A percentile compares a stretch with the other conserved stretches of the same genome.
Evolutionary conservation across 2,888 invertebrate genomes (phyloP).

Genomic region (Malacosoma neustria): DNA sequence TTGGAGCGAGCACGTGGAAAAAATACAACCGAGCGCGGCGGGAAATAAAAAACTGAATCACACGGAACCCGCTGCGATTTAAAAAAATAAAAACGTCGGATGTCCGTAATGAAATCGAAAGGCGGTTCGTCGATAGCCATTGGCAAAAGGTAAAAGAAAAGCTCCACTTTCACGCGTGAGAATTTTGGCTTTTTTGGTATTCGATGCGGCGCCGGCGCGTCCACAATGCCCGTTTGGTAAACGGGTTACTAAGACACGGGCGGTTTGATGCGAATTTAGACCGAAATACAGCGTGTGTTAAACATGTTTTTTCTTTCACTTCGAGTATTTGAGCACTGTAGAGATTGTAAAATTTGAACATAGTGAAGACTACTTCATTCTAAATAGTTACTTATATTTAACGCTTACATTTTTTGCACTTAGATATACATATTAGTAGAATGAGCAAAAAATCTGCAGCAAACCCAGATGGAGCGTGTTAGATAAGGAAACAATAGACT

Average conservation of each 20-base stretch:
- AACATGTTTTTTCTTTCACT: no score
- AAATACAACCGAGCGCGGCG: constrained; percentile 54
- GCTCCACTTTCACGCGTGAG: constrained; percentile 70
- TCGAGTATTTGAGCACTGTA: no score
- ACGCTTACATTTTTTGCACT: no score
- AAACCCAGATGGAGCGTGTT: no score
- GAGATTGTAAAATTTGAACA: no score
- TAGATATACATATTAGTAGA: no score
- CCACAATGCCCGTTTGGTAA: constrained; percentile 27
- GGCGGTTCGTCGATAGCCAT: constrained; percentile 72
- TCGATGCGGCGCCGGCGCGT: constrained; percentile 25
- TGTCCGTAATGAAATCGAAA: constrained; percentile 75
- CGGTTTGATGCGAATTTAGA: background rate
- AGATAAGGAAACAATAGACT: no score
- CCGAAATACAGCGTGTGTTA: no score
- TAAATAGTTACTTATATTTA: no score
- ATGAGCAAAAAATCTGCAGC: no score
- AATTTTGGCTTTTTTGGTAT: constrained; percentile 62
- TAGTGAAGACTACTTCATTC: no score
- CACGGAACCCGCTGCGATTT: constrained; percentile 66
- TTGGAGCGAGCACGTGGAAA: constrained; percentile 52
- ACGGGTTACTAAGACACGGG: constrained; percentile 19
- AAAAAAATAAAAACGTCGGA: constrained; percentile 69
- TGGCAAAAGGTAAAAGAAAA: constrained; percentile 69
- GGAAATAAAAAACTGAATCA: constrained; percentile 54